Evolutionary conservation across 2,888 invertebrate genomes (phyloP).

Genomic region (Chymomyza caudatula): DNA sequence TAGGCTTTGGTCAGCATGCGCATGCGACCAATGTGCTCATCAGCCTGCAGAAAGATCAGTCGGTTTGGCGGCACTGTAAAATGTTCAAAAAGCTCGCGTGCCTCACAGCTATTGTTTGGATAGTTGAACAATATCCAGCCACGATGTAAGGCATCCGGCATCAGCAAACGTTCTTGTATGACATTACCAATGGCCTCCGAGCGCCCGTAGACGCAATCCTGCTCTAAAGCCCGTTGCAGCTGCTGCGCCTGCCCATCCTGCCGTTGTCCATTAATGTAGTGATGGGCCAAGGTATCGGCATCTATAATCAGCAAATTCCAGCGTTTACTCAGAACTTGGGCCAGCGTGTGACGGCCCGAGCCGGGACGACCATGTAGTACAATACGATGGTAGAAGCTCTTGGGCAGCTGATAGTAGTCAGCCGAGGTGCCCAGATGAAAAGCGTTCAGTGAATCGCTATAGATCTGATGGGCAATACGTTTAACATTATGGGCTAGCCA

Average conservation of each 20-base stretch:
- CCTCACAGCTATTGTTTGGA: slow-evolving; percentile 80
- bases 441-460: slow-evolving; percentile 51
- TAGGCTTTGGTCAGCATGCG: slow-evolving; percentile 55
- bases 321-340: slow-evolving; percentile 78
- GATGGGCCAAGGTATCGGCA: slow-evolving; percentile 62
- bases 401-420: slow-evolving; percentile 55
- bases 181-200: slow-evolving; percentile 59
- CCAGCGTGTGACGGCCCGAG: slow-evolving; percentile 80
- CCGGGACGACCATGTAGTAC: slow-evolving; percentile 81
- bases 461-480: slow-evolving; percentile 61
- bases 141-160: slow-evolving; percentile 79
- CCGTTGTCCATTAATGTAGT: slow-evolving; percentile 49
- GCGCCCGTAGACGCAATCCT: slow-evolving; percentile 49
- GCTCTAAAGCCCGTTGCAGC: slow-evolving; percentile 55
- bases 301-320: slow-evolving; percentile 79
- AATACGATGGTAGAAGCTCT: slow-evolving; percentile 78
- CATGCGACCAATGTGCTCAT: slow-evolving; percentile 57
- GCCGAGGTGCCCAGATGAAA: slow-evolving; percentile 42
- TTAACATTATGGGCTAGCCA: slow-evolving; percentile 69
- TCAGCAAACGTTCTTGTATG: slow-evolving; percentile 65
- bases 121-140: slow-evolving; percentile 82
- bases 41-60: slow-evolving; percentile 69
- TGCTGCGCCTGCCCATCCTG: slow-evolving; percentile 43
- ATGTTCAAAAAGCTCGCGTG: slow-evolving; percentile 79
- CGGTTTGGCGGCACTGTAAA: slow-evolving; percentile 81